A percentile compares a stretch with the other conserved stretches of the same genome.
Conservation (phyloP, 2,888 invertebrate genomes). For the Cyclophora punctaria region DNA sequence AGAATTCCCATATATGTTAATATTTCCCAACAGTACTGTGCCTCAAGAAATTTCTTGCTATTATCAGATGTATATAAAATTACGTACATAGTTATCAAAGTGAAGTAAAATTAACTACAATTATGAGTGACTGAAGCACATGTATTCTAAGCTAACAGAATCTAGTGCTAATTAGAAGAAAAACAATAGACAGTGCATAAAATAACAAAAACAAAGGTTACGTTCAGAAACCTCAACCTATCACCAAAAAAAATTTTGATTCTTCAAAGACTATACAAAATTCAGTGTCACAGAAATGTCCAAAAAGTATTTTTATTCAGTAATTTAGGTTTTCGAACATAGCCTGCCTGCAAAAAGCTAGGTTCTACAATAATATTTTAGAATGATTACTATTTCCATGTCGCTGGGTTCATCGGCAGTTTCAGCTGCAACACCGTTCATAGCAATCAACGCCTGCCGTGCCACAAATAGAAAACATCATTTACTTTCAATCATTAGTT, state of each 20-base stretch:
- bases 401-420: constrained; percentile 54
- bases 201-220: constrained; percentile 44
- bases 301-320: constrained; percentile 4
- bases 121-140: constrained; percentile 2
- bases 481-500: constrained; percentile 28
- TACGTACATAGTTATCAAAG: no score
- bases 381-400: constrained; percentile 60
- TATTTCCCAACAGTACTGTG: no score
- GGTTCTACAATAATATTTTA: constrained; percentile 50
- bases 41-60: no score
- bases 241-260: constrained; percentile 26
- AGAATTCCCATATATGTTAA: no score
- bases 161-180: constrained; percentile 15
- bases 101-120: not conserved
- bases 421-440: constrained; percentile 67
- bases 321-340: constrained; percentile 67
- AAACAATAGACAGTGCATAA: constrained; percentile 20
- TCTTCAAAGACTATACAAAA: not conserved
- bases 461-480: constrained; percentile 55
- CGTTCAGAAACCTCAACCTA: constrained; percentile 68
- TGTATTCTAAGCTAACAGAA: constrained; percentile 4
- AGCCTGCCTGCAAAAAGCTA: constrained; percentile 59
- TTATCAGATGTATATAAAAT: no score
- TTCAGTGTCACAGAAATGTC: constrained; percentile 19
- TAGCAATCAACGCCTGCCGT: constrained; percentile 65